phyloP scores from a whole-genome alignment of 2,888 invertebrate species.

The Drosophila nigricruria region DNA sequence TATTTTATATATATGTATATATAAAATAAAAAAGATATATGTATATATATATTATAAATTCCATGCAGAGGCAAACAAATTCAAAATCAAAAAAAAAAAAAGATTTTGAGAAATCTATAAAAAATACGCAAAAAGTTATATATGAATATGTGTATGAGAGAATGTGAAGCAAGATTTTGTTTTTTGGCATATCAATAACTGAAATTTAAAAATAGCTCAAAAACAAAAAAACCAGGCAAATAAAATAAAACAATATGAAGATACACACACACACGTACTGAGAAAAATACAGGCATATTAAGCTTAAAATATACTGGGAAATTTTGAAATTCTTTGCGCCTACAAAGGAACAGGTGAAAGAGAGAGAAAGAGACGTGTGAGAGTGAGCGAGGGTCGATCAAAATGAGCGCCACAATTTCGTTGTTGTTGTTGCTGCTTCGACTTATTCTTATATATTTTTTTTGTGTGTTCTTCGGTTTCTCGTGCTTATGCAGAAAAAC shows the following conservation, averaged over 20 bases:
- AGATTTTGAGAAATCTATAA: conserved; percentile 53
- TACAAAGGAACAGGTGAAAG: conserved; percentile 47
- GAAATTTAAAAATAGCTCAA: conserved; percentile 77
- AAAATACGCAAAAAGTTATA: conserved; percentile 38
- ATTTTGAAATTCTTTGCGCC: conserved; percentile 45
- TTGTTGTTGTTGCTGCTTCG: conserved; percentile 2
- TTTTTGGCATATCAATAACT: conserved; percentile 82
- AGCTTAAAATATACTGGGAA: conserved; percentile 54
- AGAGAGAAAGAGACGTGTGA: background rate
- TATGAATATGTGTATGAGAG: conserved; percentile 7
- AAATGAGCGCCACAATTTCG: conserved; percentile 17
- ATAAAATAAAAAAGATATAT: background rate
- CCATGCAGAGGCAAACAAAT: background rate
- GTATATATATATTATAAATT: background rate
- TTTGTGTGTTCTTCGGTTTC: conserved; percentile 8
- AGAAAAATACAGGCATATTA: conserved; percentile 41
- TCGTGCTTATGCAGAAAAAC: conserved; percentile 41
- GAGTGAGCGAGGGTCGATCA: conserved; percentile 17
- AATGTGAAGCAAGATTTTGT: conserved; percentile 53
- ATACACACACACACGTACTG: conserved; percentile 12
- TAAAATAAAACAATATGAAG: conserved; percentile 35
- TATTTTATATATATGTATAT: background rate
- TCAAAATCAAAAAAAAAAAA: background rate
- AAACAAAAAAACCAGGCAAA: conserved; percentile 42
- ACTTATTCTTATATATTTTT: background rate